Percentiles rank a stretch among this genome's conserved stretches.
These are phyloP conservation scores for Siniperca knerii DNA, from an alignment of 2,113 vertebrate genomes.

Conservation along the genomic window DNA sequence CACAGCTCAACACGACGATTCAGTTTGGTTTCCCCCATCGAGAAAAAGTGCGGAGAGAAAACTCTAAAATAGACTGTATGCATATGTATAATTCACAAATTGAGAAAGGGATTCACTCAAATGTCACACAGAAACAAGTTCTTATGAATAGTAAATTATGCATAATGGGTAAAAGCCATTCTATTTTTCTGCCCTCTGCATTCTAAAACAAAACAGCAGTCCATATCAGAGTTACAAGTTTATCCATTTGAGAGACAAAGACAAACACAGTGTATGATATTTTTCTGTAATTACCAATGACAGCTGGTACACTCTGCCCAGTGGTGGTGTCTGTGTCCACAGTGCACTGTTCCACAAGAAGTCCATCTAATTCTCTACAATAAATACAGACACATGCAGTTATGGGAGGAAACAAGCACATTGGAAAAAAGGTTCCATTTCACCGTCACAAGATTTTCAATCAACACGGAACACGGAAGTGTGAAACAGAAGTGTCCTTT, in stretches of 20 bases:
- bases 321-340: conserved; percentile 91
- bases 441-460: neutral
- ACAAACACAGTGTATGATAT: neutral
- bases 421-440: neutral
- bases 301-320: conserved; percentile 90
- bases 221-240: neutral
- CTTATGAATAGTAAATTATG: conserved; percentile 52
- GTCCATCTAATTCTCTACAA: conserved; percentile 90
- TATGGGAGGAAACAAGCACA: neutral
- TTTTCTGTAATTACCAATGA: conserved; percentile 86
- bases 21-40: neutral
- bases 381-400: conserved; percentile 25
- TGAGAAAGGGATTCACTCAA: neutral
- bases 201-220: conserved; percentile 16
- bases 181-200: neutral
- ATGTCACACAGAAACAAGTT: conserved; percentile 42
- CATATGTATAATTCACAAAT: conserved; percentile 66
- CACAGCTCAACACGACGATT: conserved; percentile 1
- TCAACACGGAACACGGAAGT: neutral
- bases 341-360: conserved; percentile 92
- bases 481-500: neutral
- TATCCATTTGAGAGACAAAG: neutral
- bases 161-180: conserved; percentile 9
- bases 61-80: conserved; percentile 47
- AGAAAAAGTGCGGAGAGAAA: conserved; percentile 12